These are phyloP conservation scores for Leptodirus hochenwartii DNA, from an alignment of 2,888 invertebrate genomes.

Conservation along the genomic window DNA sequence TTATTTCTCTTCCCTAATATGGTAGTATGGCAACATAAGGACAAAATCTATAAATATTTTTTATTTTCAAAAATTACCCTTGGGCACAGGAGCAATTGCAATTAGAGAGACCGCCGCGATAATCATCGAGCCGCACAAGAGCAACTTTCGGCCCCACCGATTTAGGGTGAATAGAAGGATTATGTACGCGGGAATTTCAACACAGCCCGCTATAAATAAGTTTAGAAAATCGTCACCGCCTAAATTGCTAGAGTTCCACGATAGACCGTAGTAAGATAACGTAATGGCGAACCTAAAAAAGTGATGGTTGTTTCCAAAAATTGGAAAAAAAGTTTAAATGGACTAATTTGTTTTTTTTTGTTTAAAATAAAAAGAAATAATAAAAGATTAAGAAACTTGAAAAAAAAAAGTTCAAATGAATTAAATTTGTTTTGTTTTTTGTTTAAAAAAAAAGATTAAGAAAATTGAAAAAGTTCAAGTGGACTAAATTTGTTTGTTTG, in stretches of 20 bases:
- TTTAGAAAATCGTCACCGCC: conserved; percentile 50
- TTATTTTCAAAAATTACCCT: no score
- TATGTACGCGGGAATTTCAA: conserved; percentile 41
- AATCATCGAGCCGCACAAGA: conserved; percentile 32
- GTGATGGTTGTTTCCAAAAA: background rate
- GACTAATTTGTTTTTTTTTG: no score
- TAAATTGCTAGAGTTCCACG: conserved; percentile 43
- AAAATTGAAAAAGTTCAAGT: no score
- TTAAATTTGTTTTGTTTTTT: conserved; percentile 11
- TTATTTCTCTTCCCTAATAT: no score
- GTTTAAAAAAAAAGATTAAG: no score
- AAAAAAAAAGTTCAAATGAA: conserved; percentile 3
- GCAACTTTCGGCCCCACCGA: conserved; percentile 31
- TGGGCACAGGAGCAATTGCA: no score
- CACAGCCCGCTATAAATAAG: conserved; percentile 39
- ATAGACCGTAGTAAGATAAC: conserved; percentile 49
- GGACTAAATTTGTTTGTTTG: no score
- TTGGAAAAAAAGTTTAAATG: background rate
- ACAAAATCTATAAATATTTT: no score
- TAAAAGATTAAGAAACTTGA: no score
- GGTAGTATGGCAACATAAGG: no score
- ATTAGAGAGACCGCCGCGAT: no score
- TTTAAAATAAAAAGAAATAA: conserved; percentile 1
- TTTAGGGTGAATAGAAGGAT: conserved; percentile 33
- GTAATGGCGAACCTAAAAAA: conserved; percentile 39